Base-by-base conservation (phyloP, 35 echinoderm and acorn worm genomes). In the Heliocidaris erythrogramma region DNA sequence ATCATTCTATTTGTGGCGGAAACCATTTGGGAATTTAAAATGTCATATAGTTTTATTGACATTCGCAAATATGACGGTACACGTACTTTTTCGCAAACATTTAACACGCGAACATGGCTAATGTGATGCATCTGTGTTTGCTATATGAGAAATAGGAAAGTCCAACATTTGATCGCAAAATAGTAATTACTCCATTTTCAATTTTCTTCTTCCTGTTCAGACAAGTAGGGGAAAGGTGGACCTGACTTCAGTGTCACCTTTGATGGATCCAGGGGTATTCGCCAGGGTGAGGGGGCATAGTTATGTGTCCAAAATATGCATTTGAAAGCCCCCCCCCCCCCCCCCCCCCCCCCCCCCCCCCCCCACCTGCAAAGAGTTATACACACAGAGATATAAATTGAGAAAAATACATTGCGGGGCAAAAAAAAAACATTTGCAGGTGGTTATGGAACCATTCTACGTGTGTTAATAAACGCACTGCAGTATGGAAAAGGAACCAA, bases 21-120 rank as follows among this genome's bases (percentile, higher is more conserved):
- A 78, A 78, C 27, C 65, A 78, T 78, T 78, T 27, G 65, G 65
- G 65, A 78, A 78, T 78, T 29, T 2, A 24, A 78, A n/a, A 78
- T 78, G 65, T 78, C 65, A 78, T 17, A 78, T n/a, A 78, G 65
- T 27, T 78, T 78, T 78, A 78, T 78, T 78, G 65, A 78, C n/a
- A 78, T 78, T 78, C 5, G 65, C 21, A 24, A 78, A 78, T 78
- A 4, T 78, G 65, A 78, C 27, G 65, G 65, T 27, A 27, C 21
- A 6, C 65, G 65, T n/a, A 78, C 65, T n/a, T 78, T 78, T 27
- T 4, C 8, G 21, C 65, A 78, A 78, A 78, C 27, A 27, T 5
- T 24, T n/a, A 0, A 78, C 65, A 78, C 65, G 65, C 21, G 24
- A 78, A 27, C 27, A 78, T 78, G 65, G 35, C 35, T 0, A 78